Percentiles rank a stretch among this genome's conserved stretches.
Conservation (phyloP, 2,888 invertebrate species). For the Campaea margaritaria region DNA sequence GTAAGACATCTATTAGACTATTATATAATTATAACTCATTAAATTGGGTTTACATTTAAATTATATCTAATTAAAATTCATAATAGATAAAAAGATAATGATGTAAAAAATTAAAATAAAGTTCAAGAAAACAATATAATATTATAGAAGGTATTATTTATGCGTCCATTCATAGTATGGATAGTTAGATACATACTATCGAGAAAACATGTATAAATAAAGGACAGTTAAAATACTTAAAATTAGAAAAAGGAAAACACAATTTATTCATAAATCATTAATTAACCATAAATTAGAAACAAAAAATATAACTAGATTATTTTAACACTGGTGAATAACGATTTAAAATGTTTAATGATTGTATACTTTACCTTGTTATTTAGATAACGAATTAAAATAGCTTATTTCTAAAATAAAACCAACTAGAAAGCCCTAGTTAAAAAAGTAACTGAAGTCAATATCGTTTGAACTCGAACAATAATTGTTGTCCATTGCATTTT, state of each 20-base stretch:
- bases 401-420: not conserved
- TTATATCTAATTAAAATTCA: too few species aligned
- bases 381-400: not conserved
- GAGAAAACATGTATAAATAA: not conserved
- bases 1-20: too few species aligned
- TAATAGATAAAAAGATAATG: too few species aligned
- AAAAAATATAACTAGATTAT: not conserved
- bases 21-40: too few species aligned
- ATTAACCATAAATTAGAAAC: not conserved
- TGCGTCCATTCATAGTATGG: too few species aligned
- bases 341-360: not conserved
- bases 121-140: too few species aligned
- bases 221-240: not conserved
- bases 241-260: not conserved
- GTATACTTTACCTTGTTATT: not conserved
- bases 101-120: too few species aligned
- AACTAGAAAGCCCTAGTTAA: constrained; percentile 1
- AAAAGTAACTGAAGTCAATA: constrained; percentile 2
- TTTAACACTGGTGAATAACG: not conserved
- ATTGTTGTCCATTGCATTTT: constrained; percentile 26
- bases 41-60: too few species aligned
- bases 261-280: not conserved
- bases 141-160: too few species aligned
- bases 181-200: not conserved
- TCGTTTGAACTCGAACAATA: constrained; percentile 12